Evolutionary conservation across 2,888 invertebrate genomes (phyloP), one percentile per base, ranked within the genome.

Genomic region (Xestia c-nigrum): DNA sequence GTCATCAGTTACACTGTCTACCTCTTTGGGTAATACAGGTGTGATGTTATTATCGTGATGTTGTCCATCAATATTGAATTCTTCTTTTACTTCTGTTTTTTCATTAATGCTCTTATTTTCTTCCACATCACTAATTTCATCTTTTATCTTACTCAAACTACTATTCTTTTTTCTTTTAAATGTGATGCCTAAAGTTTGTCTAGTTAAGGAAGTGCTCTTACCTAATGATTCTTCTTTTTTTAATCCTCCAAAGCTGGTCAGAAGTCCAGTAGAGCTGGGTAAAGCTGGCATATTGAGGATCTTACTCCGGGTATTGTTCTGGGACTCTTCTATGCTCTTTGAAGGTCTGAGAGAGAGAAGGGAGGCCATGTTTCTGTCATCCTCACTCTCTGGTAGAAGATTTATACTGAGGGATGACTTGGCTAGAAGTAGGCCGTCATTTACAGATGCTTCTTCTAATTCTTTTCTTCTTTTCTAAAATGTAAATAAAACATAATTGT

Each of bases 361-460:
- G 0, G 98, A 97, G 0, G 99, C 99, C 94, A 99, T 96, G 91
- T 97, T 97, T 72, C 97, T 97, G 91, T 99, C 99, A 79, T 99
- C 98, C 72, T 98, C 97, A 38, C 97, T 97, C 94, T 99, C 99
- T 1, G 98, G 97, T 0, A 99, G 94, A 7, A 99, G 96, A 14
- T 97, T 95, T 63, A 99, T 98, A 89, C 98, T 97, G 38, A 99
- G 95, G 24, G 98, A 98, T 47, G 98, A 97, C 92, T 98, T 98
- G 64, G 97, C 97, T 65, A 99, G 93, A 14, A 99, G 95, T 19
- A 97, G 97, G 72, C 97, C 97, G 90, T 99, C 99, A 68, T 97
- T 96, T 10, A 97, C 97, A 86, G 97, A 97, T 65, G 97, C 96
- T 38, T 97, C 97, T 92, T 98, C 98, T 0, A 98, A 89, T 90